These are phyloP conservation scores for Dasysyrphus albostriatus DNA, from an alignment of 2,888 invertebrate genomes.

Conservation along the genomic window DNA sequence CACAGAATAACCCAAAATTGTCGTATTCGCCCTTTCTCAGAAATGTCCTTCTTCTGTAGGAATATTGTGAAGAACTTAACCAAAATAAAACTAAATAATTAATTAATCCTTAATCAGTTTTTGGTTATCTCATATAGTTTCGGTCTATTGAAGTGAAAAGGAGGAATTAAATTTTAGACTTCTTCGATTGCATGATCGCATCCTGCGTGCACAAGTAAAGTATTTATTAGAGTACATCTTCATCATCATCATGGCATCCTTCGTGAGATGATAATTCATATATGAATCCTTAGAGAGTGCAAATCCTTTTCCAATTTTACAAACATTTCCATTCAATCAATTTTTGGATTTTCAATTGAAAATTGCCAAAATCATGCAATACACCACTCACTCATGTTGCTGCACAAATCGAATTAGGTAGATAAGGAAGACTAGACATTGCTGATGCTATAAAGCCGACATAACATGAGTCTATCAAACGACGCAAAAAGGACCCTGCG, in stretches of 20 bases:
- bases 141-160: conserved; percentile 30
- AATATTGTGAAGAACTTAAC: background rate
- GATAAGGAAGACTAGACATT: conserved; percentile 29
- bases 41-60: conserved; percentile 4
- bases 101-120: conserved; percentile 62
- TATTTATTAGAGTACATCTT: conserved; percentile 39
- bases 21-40: conserved; percentile 13
- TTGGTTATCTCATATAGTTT: conserved; percentile 32
- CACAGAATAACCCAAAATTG: background rate
- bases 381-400: conserved; percentile 30
- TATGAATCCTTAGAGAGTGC: background rate
- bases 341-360: conserved; percentile 64
- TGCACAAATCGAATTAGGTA: conserved; percentile 68
- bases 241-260: conserved; percentile 8
- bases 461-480: conserved; percentile 48
- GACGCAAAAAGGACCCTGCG: conserved; percentile 63
- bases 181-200: conserved; percentile 16
- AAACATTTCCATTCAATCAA: conserved; percentile 63
- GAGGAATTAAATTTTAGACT: background rate
- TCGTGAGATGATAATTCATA: too few species aligned
- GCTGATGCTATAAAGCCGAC: background rate
- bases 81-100: conserved; percentile 67
- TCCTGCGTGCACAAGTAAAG: background rate
- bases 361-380: conserved; percentile 48
- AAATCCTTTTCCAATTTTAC: conserved; percentile 54